phyloP scores from a whole-genome alignment of 2,888 invertebrate species.

The Habroteleia sp. region DNA sequence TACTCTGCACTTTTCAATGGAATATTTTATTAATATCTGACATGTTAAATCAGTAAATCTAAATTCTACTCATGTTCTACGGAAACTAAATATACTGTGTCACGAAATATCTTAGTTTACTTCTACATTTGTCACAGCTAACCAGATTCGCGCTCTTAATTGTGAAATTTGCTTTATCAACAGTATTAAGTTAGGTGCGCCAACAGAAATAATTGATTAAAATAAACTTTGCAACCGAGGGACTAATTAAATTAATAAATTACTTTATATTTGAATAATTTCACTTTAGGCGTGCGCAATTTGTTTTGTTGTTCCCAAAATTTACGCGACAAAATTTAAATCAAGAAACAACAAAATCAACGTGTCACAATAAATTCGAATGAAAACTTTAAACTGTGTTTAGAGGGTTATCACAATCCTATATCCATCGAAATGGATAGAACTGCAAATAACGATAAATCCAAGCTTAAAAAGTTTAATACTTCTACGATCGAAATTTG shows the following conservation, averaged over 20 bases:
- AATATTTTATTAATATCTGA: not conserved
- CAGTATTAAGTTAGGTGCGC: constrained; percentile 29
- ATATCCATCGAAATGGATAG: too few species aligned
- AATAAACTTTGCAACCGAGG: constrained; percentile 23
- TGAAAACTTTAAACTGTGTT: not conserved
- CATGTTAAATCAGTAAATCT: constrained; percentile 16
- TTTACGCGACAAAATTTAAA: too few species aligned
- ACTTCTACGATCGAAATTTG: too few species aligned
- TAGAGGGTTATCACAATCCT: too few species aligned
- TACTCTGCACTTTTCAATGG: not conserved
- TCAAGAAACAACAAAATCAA: too few species aligned
- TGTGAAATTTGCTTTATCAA: constrained; percentile 44
- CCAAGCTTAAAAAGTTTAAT: too few species aligned
- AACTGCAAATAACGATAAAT: too few species aligned
- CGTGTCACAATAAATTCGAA: too few species aligned
- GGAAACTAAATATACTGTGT: constrained; percentile 21
- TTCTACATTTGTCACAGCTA: constrained; percentile 26
- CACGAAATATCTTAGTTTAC: constrained; percentile 22
- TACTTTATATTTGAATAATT: constrained; percentile 13
- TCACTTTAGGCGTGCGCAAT: not conserved
- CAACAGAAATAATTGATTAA: constrained; percentile 37
- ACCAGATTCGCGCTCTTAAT: constrained; percentile 37
- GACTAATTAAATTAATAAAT: constrained; percentile 34
- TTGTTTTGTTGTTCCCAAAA: constrained; percentile 16
- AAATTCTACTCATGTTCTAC: constrained; percentile 10